Conservation (phyloP, 2,113 vertebrate genomes). For the Sialia sialis region DNA sequence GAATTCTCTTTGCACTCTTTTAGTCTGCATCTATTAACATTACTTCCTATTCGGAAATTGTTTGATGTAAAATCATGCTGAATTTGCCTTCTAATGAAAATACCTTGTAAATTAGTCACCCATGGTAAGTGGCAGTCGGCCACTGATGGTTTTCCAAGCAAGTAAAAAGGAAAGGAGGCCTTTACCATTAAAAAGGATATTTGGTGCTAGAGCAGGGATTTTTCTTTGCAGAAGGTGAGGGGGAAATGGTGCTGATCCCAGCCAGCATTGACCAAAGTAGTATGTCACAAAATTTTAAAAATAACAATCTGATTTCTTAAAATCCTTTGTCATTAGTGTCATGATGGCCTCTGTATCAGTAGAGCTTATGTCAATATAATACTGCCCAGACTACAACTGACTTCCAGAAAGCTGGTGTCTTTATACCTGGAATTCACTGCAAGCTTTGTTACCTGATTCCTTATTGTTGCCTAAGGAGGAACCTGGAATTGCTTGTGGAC, state of each 20-base stretch:
- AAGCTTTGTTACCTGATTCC: background rate
- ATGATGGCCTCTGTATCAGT: background rate
- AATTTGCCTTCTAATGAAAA: background rate
- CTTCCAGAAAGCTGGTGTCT: background rate
- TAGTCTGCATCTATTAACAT: background rate
- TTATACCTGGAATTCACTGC: background rate
- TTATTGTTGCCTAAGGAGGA: background rate
- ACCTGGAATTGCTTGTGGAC: background rate
- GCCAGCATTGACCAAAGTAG: background rate
- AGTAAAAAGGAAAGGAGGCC: background rate
- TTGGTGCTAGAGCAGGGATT: background rate
- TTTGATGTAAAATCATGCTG: background rate
- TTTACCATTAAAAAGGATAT: background rate
- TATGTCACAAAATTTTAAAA: fast-evolving
- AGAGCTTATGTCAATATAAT: background rate
- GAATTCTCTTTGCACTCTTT: background rate
- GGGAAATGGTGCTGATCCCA: background rate
- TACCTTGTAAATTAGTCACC: background rate
- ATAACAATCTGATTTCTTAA: background rate
- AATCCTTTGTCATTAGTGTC: background rate
- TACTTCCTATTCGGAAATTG: background rate
- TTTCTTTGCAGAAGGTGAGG: background rate
- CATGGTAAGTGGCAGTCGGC: background rate
- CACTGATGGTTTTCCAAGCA: background rate
- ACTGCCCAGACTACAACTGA: background rate